phyloP scores from a whole-genome alignment of 2,113 vertebrate genomes.

The Sceloporus undulatus region DNA sequence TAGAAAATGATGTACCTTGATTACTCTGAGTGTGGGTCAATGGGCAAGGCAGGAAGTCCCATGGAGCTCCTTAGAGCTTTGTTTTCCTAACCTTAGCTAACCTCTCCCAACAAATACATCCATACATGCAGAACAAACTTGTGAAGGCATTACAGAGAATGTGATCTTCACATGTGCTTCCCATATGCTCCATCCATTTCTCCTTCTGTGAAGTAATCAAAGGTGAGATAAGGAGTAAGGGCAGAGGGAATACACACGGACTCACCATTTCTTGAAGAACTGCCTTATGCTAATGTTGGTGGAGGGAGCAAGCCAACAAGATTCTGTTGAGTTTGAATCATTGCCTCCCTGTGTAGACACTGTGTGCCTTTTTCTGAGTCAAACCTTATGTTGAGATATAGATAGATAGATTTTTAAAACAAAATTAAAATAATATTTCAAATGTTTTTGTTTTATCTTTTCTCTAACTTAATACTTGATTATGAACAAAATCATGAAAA shows the following conservation, averaged over 20 bases:
- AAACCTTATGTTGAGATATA: background rate
- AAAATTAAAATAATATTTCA: background rate
- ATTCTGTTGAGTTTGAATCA: background rate
- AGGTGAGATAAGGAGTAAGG: background rate
- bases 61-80: background rate
- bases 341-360: background rate
- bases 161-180: background rate
- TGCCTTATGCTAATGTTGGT: background rate
- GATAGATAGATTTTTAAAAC: constrained; percentile 16
- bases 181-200: background rate
- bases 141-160: background rate
- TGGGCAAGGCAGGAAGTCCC: background rate
- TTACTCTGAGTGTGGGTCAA: background rate
- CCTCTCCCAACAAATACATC: background rate
- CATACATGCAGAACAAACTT: too few relatives aligned
- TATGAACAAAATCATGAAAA: background rate
- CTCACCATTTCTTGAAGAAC: background rate
- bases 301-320: background rate
- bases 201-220: background rate
- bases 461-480: background rate
- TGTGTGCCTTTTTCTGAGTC: background rate
- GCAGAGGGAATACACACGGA: too few relatives aligned
- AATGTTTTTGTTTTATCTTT: background rate
- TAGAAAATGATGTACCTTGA: constrained; percentile 10
- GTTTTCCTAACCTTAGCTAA: background rate